Evolutionary conservation across 92 coral and sea anemone species (phyloP).

Genomic region (Zoanthus sansibaricus): DNA sequence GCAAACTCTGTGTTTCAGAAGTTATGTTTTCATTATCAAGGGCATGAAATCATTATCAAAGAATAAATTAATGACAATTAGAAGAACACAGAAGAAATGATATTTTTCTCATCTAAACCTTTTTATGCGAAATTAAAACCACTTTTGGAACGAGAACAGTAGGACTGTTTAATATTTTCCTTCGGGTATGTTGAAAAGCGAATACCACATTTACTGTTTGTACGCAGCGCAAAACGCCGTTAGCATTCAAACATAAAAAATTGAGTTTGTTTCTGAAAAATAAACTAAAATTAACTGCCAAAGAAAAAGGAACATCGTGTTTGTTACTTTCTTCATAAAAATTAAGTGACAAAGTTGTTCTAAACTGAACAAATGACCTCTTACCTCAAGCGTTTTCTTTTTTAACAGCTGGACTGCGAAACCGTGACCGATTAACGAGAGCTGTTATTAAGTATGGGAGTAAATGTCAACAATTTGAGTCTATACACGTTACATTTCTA

Average conservation of each 20-base stretch:
- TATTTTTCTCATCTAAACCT: neutral
- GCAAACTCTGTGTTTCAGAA: neutral
- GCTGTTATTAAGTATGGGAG: neutral
- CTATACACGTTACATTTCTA: neutral
- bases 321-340: neutral
- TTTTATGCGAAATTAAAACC: slow-evolving; percentile 20
- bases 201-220: neutral
- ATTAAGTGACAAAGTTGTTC: neutral
- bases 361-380: neutral
- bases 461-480: slow-evolving; percentile 14
- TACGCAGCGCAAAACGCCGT: neutral
- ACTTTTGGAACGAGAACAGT: slow-evolving; percentile 13
- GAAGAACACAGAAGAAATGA: neutral
- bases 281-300: too few species aligned
- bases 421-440: slow-evolving; percentile 25
- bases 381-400: slow-evolving; percentile 5
- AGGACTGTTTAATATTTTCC: neutral
- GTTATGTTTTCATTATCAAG: neutral
- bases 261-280: too few species aligned
- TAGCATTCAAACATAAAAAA: neutral
- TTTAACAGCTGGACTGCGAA: neutral
- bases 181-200: slow-evolving; percentile 36
- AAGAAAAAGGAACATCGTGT: neutral
- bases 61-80: neutral
- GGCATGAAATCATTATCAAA: neutral